A percentile compares a stretch with the other conserved stretches of the same genome.
These are phyloP conservation scores for Carcharodon carcharias DNA, from an alignment of 2,797 vertebrate species.

Conservation along the genomic window DNA sequence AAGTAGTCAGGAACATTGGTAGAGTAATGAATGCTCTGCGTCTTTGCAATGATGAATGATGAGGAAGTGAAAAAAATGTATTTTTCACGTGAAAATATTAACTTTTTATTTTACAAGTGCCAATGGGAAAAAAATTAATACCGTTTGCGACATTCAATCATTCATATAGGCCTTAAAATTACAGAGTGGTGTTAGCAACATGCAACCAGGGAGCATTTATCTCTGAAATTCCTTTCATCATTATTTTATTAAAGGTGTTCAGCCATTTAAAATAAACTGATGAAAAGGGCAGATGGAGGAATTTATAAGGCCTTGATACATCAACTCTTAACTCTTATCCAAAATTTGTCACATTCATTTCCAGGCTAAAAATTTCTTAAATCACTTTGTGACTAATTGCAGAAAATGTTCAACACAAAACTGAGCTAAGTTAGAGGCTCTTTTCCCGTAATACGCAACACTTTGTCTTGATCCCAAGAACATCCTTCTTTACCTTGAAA, in stretches of 20 bases:
- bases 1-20: background rate
- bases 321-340: background rate
- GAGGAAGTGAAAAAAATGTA: background rate
- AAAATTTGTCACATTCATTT: background rate
- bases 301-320: background rate
- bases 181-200: background rate
- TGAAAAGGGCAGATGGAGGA: background rate
- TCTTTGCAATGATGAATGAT: background rate
- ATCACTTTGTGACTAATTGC: background rate
- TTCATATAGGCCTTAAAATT: background rate
- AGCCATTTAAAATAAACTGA: no score
- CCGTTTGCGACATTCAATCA: background rate
- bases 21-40: background rate
- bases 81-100: background rate
- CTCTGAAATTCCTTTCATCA: background rate
- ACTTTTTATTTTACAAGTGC: background rate
- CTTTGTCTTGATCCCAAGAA: background rate
- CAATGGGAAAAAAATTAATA: background rate
- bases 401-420: background rate
- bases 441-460: background rate
- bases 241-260: background rate
- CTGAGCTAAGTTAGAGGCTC: background rate
- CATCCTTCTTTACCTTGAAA: background rate
- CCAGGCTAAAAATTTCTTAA: background rate
- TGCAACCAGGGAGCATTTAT: background rate